Evolutionary conservation across 2,797 vertebrate species (phyloP).

Genomic region (Cryptoprocta ferox): DNA sequence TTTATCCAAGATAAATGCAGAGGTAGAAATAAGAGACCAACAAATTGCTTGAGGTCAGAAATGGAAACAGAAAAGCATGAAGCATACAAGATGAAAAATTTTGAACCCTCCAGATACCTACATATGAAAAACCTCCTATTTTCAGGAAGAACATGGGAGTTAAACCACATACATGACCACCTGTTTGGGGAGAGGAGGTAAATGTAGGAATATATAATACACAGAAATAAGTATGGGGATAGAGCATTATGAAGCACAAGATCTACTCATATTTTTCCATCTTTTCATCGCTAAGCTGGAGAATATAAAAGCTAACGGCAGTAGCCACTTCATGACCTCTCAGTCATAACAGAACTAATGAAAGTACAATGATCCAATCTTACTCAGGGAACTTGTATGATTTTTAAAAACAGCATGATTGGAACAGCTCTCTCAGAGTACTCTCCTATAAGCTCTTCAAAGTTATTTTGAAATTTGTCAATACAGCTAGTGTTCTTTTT

Average conservation of each 20-base stretch:
- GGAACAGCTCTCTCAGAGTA: neutral
- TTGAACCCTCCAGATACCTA: neutral
- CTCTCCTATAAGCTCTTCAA: neutral
- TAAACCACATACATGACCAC: neutral
- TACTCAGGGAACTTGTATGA: neutral
- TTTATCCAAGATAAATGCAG: neutral
- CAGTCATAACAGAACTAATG: neutral
- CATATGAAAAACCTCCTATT: neutral
- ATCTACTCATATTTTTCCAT: neutral
- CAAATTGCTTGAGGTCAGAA: neutral
- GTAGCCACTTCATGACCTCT: neutral
- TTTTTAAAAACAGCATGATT: neutral
- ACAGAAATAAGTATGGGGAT: neutral
- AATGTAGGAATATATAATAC: neutral
- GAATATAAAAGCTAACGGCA: neutral
- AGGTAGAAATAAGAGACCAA: neutral
- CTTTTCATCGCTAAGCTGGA: neutral
- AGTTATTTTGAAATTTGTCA: conserved; percentile 62
- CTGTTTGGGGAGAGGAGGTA: neutral
- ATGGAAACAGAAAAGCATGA: neutral
- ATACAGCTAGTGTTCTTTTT: conserved; percentile 37
- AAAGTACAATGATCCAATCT: neutral
- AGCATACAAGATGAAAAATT: neutral
- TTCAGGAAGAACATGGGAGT: neutral
- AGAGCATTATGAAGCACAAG: neutral